Evolutionary conservation across 2,797 vertebrate species (phyloP), one percentile per base, ranked within the genome.

Genomic region (Esox lucius): DNA sequence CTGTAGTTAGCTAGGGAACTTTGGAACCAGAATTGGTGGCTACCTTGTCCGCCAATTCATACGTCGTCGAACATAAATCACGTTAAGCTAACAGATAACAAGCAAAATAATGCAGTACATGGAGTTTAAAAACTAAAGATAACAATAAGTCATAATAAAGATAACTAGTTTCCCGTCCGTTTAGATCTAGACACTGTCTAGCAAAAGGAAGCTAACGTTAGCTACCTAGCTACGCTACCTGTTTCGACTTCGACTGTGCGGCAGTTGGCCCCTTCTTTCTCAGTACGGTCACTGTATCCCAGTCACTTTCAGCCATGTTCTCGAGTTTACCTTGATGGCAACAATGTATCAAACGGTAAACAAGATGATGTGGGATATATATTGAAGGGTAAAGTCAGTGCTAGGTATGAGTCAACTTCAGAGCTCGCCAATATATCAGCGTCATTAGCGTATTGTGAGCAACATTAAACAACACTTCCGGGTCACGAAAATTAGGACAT

Each of bases 231-330:
- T 24, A 5, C 3, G 13, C 90, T 86, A 97, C 96, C 96, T 98
- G 96, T 89, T 97, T 97, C 78, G 96, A 97, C 88, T 96, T 98
- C 87, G 96, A 91, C 93, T 98, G 96, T n/a, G 96, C 94, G 81
- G 95, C 95, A 48, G 95, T 96, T 59, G 96, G 96, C 72, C 96
- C 96, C 88, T 97, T 98, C 95, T 98, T 98, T 91, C 96, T 94
- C 91, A 98, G 85, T 68, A 98, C 95, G 70, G 96, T 98, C 78
- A 98, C 97, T 31, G 96, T 97, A 72, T 97, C 96, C 97, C 97
- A 97, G 89, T 97, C 97, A 81, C 96, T 96, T 80, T 98, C 96
- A 80, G 96, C 97, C 97, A 98, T 98, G 17, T 78, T 61, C 19
- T 70, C 16, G 12, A 64, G 12, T 33, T 33, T 28, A 31, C 62